Conservation (phyloP, 1,140 invertebrate species). For the Euura lappo region DNA sequence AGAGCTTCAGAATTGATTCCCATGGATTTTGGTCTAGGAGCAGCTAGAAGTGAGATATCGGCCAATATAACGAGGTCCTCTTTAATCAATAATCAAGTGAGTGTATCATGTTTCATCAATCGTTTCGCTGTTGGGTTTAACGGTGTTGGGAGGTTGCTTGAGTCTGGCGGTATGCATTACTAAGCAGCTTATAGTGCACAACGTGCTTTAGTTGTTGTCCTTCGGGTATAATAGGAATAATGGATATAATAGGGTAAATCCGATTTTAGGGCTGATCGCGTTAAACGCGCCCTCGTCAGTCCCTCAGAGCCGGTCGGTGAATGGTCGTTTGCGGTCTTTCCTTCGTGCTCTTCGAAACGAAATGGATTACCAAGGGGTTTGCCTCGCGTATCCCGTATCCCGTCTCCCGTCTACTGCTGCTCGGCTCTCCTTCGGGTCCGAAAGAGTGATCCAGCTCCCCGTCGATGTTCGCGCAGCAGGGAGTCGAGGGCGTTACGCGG, state of each 20-base stretch:
- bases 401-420: background rate
- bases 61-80: background rate
- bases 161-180: slow-evolving; percentile 40
- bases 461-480: background rate
- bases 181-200: slow-evolving; percentile 37
- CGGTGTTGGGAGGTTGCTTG: slow-evolving; percentile 8
- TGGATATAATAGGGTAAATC: slow-evolving; percentile 45
- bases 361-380: slow-evolving; percentile 7
- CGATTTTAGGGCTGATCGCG: slow-evolving; percentile 51
- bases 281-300: slow-evolving; percentile 45
- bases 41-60: background rate
- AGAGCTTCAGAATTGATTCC: too few relatives aligned
- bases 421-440: background rate
- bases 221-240: background rate
- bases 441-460: background rate
- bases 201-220: slow-evolving; percentile 1
- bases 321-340: slow-evolving; percentile 6
- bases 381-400: background rate
- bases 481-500: background rate
- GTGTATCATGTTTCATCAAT: too few relatives aligned
- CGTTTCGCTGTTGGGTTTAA: too few relatives aligned
- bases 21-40: too few relatives aligned
- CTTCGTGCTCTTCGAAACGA: slow-evolving; percentile 4
- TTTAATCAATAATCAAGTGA: too few relatives aligned
- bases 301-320: slow-evolving; percentile 24